A percentile compares a stretch with the other conserved stretches of the same genome.
These are phyloP conservation scores for Polia nebulosa DNA, from an alignment of 2,888 invertebrate genomes.

Conservation along the genomic window DNA sequence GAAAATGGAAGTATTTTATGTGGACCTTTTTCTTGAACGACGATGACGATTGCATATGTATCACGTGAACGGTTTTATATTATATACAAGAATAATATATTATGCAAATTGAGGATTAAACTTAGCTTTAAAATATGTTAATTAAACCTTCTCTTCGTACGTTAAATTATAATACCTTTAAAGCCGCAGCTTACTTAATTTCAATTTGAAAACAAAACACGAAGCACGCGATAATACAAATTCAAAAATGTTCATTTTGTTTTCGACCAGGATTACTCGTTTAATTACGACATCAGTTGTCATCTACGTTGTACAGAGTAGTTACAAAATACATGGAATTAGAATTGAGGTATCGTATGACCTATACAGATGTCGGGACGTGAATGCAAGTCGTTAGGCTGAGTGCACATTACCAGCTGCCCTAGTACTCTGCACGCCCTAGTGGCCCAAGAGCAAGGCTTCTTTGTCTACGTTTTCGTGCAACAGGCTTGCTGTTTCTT, in stretches of 20 bases:
- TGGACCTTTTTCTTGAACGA: slow-evolving; percentile 48
- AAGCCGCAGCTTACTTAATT: slow-evolving; percentile 27
- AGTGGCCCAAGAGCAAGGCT: slow-evolving; percentile 63
- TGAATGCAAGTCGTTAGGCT: slow-evolving; percentile 84
- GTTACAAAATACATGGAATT: too few relatives aligned
- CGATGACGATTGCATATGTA: slow-evolving; percentile 36
- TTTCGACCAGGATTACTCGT: slow-evolving; percentile 15
- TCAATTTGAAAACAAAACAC: slow-evolving; percentile 27
- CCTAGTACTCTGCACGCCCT: slow-evolving; percentile 64
- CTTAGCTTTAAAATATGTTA: slow-evolving; percentile 19
- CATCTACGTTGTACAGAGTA: slow-evolving; percentile 14
- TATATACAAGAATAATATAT: not conserved
- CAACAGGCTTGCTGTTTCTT: slow-evolving; percentile 62
- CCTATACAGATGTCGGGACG: slow-evolving; percentile 44
- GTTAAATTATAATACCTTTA: slow-evolving; percentile 17
- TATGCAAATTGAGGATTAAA: slow-evolving; percentile 8
- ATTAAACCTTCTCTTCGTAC: slow-evolving; percentile 18
- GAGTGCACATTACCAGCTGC: slow-evolving; percentile 77
- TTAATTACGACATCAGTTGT: slow-evolving; percentile 34
- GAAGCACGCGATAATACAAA: not conserved
- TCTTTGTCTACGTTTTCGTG: slow-evolving; percentile 57
- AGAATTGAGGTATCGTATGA: slow-evolving; percentile 20
- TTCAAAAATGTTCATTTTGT: not conserved
- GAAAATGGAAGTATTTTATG: slow-evolving; percentile 39
- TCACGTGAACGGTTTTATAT: slow-evolving; percentile 8